Percentiles rank a stretch among this genome's conserved stretches.
Conservation (phyloP, 2,797 vertebrate species). For the Microchirus variegatus region DNA sequence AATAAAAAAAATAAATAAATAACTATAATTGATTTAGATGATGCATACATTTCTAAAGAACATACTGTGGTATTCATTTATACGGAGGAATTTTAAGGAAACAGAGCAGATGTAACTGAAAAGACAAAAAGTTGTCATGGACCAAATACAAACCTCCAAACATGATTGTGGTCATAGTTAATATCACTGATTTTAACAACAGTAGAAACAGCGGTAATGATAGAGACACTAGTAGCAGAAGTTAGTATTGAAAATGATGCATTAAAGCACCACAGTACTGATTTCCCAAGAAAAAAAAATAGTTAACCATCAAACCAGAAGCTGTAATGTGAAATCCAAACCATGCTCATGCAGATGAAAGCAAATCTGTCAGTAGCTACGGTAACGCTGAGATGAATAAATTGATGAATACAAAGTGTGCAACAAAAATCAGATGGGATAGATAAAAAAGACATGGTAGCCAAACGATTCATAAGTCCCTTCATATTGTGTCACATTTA, state of each 20-base stretch:
- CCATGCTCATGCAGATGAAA: neutral
- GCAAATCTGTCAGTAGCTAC: neutral
- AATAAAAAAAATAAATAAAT: too few species aligned
- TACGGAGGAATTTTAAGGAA: too few species aligned
- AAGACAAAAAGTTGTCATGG: too few species aligned
- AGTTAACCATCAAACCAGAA: neutral
- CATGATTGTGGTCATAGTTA: too few species aligned
- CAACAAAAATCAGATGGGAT: neutral
- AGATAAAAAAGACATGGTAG: neutral
- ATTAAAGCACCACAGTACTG: neutral
- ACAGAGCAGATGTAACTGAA: too few species aligned
- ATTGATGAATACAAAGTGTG: neutral
- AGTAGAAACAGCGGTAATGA: neutral
- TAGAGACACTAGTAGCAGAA: neutral
- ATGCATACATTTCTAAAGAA: too few species aligned
- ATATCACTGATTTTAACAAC: too few species aligned
- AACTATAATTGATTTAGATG: too few species aligned
- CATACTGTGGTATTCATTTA: too few species aligned
- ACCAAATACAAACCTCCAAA: too few species aligned
- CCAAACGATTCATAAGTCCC: neutral
- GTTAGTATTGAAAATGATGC: neutral
- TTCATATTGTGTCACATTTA: constrained; percentile 2
- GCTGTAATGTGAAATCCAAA: constrained; percentile 2
- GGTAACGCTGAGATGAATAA: neutral
- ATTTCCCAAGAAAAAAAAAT: neutral